Conservation (phyloP, 2,888 invertebrate genomes). For the Pterostichus niger region DNA sequence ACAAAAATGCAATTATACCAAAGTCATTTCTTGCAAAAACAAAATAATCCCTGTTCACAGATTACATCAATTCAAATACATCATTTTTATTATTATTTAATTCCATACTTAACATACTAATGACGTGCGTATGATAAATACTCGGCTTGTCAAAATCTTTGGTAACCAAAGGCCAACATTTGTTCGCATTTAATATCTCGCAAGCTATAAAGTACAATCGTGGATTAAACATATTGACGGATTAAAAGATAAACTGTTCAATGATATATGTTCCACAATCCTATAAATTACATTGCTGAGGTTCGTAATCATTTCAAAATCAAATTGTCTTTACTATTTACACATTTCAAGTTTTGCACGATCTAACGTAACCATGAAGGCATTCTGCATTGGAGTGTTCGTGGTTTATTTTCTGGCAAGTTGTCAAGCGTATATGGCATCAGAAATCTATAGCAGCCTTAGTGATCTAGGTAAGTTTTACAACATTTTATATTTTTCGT, state of each 20-base stretch:
- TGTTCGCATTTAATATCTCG: constrained; percentile 7
- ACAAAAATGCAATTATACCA: no score
- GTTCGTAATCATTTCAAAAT: background rate
- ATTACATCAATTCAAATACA: no score
- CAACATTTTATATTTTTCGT: no score
- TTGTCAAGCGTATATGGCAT: constrained; percentile 1
- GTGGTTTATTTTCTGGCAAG: constrained; percentile 24
- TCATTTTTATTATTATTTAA: background rate
- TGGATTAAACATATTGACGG: constrained; percentile 13
- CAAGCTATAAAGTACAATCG: constrained; percentile 2
- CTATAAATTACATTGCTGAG: background rate
- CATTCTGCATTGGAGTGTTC: background rate
- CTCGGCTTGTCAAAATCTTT: background rate
- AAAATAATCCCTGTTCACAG: no score
- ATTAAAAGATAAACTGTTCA: constrained; percentile 29
- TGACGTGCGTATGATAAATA: no score
- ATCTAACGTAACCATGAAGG: no score
- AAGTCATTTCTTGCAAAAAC: no score
- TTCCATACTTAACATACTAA: background rate
- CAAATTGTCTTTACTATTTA: background rate
- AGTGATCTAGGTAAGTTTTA: constrained; percentile 25
- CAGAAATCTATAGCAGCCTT: constrained; percentile 24
- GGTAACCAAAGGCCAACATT: constrained; percentile 6
- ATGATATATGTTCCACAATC: background rate
- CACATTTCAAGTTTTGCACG: background rate